phyloP scores from a whole-genome alignment of 2,113 vertebrate genomes.

The Clinocottus analis region DNA sequence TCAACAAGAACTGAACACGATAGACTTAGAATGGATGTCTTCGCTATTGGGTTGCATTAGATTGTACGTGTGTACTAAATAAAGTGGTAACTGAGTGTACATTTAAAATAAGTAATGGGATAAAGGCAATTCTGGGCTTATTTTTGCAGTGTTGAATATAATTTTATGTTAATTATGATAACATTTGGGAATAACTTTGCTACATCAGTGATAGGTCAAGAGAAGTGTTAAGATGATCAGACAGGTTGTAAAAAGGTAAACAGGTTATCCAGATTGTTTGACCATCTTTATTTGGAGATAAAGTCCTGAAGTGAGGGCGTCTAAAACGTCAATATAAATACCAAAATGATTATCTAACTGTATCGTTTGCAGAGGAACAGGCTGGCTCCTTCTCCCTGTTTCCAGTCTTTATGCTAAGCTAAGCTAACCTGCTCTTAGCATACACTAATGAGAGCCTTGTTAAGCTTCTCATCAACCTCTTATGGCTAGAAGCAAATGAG shows the following conservation, averaged over 20 bases:
- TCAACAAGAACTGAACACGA: no score
- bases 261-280: not conserved
- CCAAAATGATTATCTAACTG: not conserved
- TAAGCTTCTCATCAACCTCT: not conserved
- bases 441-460: not conserved
- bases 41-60: not conserved
- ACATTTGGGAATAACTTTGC: no score
- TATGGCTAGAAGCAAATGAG: not conserved
- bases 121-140: not conserved
- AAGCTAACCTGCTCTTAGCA: not conserved
- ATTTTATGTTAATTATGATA: no score
- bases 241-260: not conserved
- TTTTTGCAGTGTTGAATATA: not conserved
- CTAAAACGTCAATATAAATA: not conserved
- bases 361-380: no score
- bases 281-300: not conserved
- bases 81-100: no score
- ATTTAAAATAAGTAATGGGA: not conserved
- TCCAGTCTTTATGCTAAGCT: not conserved
- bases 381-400: not conserved
- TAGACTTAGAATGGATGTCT: no score
- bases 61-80: not conserved
- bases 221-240: not conserved
- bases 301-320: not conserved
- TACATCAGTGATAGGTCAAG: not conserved